phyloP scores from a whole-genome alignment of 2,888 invertebrate species.

The Drosophila kambysellisi region DNA sequence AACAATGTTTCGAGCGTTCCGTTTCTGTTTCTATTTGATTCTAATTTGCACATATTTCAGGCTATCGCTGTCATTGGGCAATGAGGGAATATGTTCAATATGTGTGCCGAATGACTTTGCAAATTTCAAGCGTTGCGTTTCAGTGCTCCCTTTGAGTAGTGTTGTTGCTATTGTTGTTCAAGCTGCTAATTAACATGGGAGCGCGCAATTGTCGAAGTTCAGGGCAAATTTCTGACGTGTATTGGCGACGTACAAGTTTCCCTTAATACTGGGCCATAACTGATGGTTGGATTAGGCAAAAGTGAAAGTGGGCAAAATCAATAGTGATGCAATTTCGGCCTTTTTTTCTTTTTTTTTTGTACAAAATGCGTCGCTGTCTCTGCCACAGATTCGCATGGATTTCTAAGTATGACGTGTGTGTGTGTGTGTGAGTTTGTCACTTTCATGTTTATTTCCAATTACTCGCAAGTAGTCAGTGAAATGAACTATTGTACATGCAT shows the following conservation, averaged over 20 bases:
- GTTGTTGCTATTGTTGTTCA: conserved; percentile 18
- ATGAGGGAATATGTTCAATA: conserved; percentile 9
- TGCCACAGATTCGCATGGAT: conserved; percentile 43
- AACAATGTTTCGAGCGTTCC: conserved; percentile 32
- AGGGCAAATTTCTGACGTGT: conserved; percentile 53
- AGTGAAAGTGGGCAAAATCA: conserved; percentile 82
- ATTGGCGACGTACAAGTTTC: conserved; percentile 25
- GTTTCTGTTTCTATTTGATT: conserved; percentile 34
- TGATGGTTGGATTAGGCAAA: conserved; percentile 27
- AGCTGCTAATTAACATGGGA: conserved; percentile 52
- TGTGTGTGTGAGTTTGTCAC: conserved; percentile 18
- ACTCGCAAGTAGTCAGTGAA: background rate
- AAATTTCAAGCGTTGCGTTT: conserved; percentile 50
- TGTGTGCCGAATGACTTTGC: conserved; percentile 63
- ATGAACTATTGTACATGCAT: conserved; percentile 1
- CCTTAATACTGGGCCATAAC: conserved; percentile 11
- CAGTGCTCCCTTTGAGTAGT: conserved; percentile 27
- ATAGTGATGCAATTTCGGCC: conserved; percentile 69
- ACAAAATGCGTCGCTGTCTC: conserved; percentile 38
- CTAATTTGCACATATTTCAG: conserved; percentile 62
- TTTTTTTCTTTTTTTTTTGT: conserved; percentile 25
- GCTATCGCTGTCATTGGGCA: conserved; percentile 20
- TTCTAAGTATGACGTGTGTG: conserved; percentile 22
- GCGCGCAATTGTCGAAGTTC: conserved; percentile 64
- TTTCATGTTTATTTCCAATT: conserved; percentile 43